Evolutionary conservation across 2,113 vertebrate species (phyloP).

Genomic region (Laticauda laticaudata): DNA sequence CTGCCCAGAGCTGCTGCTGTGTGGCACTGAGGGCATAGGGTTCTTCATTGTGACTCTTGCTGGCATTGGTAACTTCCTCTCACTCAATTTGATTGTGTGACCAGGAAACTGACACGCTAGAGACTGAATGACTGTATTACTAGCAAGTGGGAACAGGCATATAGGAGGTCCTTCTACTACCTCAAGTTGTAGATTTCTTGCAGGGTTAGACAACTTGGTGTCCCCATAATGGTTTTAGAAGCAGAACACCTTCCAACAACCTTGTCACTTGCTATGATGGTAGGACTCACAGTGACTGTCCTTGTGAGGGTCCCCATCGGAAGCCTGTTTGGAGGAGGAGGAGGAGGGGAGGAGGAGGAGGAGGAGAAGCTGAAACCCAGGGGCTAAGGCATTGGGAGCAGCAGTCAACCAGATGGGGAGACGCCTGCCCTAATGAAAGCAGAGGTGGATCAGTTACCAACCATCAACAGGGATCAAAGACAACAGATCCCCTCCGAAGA

Average conservation of each 20-base stretch:
- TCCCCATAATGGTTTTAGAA: neutral
- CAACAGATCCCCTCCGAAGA: too few species aligned
- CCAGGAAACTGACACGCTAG: neutral
- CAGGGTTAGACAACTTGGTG: neutral
- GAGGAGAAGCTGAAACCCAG: too few species aligned
- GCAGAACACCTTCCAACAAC: neutral
- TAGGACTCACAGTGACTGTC: neutral
- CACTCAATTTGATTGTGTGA: neutral
- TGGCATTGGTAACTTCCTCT: neutral
- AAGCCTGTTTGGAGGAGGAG: too few species aligned
- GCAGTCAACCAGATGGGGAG: neutral
- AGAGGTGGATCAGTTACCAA: neutral
- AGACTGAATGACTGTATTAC: neutral
- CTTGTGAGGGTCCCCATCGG: neutral
- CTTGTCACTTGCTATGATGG: neutral
- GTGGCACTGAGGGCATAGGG: neutral
- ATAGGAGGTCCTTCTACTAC: neutral
- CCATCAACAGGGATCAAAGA: too few species aligned
- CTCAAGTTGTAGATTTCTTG: neutral
- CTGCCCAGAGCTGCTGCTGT: neutral
- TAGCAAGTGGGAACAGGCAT: neutral
- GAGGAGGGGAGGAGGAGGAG: too few species aligned
- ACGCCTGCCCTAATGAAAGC: neutral
- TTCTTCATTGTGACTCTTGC: neutral
- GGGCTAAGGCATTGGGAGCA: neutral